Conservation (phyloP, 2,113 vertebrate species). For the Engraulis encrasicolus region DNA sequence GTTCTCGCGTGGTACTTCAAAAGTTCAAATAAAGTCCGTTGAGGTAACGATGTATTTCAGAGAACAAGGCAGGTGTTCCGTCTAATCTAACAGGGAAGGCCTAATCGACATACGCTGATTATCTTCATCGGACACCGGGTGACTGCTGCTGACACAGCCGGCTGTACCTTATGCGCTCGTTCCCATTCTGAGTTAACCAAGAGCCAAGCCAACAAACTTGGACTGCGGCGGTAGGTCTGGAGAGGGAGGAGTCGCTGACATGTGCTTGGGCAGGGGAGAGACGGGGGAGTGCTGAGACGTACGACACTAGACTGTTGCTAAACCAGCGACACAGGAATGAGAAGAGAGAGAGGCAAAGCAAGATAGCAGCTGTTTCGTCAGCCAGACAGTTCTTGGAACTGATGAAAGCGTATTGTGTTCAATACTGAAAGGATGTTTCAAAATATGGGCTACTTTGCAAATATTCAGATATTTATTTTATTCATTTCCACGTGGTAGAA, state of each 20-base stretch:
- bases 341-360: not conserved
- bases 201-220: conserved; percentile 8
- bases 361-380: not conserved
- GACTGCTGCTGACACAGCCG: conserved; percentile 11
- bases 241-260: conserved; percentile 58
- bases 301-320: not conserved
- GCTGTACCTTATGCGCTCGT: not conserved
- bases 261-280: conserved; percentile 53
- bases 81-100: not conserved
- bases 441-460: no score
- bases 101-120: conserved; percentile 20
- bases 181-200: conserved; percentile 9
- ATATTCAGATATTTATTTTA: no score
- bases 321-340: conserved; percentile 33
- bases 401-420: not conserved
- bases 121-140: not conserved
- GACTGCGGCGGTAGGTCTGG: conserved; percentile 8
- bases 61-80: not conserved
- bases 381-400: conserved; percentile 20
- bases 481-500: no score
- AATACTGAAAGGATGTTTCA: conserved; percentile 26
- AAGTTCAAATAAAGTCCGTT: not conserved
- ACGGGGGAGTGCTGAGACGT: conserved; percentile 28
- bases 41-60: not conserved
- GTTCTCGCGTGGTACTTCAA: not conserved